Evolutionary conservation across 2,113 vertebrate genomes (phyloP), one percentile per base, ranked within the genome.

Genomic region (Cebidichthys violaceus): DNA sequence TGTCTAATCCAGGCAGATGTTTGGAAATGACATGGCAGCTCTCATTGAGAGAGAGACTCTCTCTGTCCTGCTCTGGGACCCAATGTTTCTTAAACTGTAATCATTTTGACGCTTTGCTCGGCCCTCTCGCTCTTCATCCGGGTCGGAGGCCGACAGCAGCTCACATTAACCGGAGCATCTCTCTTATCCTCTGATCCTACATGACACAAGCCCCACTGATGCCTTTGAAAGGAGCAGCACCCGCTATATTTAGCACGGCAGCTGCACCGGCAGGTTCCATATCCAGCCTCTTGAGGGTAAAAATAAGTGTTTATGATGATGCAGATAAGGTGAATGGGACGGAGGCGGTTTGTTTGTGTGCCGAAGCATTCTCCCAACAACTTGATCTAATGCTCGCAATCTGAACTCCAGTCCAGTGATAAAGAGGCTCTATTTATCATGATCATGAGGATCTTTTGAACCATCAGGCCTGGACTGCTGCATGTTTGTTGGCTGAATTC

Each of bases 191-290:
- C 73, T 85, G 86, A 86, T 88, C 79, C 81, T 85, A 50, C 84
- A 62, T 88, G 89, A 90, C 86, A 83, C 86, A 31, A 87, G 75
- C 68, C 79, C 69, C 69, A 69, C 64, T 79, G 86, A 91, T 90
- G 85, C 72, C 86, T 88, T 64, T 88, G 78, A 88, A 84, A 86
- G 59, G 70, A 91, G 87, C 81, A 90, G 86, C 65, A 47, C 43
- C 65, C 1, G 75, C 71, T 92, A 92, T 92, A 87, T 94, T 89
- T 93, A 94, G 86, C 70, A 37, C 47, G 33, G 80, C 85, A 89
- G 90, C 90, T 90, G 84, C 60, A 86, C 43, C 74, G 57, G 72
- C 73, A 79, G 72, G 73, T 68, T 85, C 70, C 31, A 39, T 69
- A 86, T 85, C 41, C 83, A 78, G 50, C 50, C 60, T 50, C 35